Evolutionary conservation across 2,888 invertebrate species (phyloP).

Genomic region (Ptychoptera contaminata): DNA sequence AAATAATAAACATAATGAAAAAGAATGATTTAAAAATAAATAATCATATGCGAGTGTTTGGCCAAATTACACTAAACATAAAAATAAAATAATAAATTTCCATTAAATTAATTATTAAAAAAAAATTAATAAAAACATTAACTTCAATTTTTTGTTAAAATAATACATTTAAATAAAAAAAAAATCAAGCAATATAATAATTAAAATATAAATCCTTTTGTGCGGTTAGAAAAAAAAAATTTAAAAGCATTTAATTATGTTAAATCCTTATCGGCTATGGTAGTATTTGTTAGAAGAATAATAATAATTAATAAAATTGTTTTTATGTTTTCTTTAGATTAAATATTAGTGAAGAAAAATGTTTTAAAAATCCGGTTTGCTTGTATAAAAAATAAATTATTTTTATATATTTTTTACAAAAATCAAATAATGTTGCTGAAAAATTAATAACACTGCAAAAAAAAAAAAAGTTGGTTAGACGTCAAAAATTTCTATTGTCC

Average conservation of each 20-base stretch:
- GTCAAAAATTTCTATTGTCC: conserved; percentile 3
- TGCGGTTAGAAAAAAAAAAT: no score
- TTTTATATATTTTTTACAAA: neutral
- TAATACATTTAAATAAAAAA: neutral
- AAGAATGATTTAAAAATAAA: conserved; percentile 5
- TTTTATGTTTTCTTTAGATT: neutral
- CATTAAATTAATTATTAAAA: neutral
- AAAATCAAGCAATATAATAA: neutral
- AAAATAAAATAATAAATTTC: conserved; percentile 1
- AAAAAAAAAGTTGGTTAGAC: neutral
- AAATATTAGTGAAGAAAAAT: neutral
- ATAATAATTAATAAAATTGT: no score
- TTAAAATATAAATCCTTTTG: neutral
- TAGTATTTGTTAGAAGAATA: no score
- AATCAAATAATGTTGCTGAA: neutral
- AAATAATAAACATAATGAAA: neutral
- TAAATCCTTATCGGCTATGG: no score
- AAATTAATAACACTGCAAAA: neutral
- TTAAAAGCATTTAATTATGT: no score
- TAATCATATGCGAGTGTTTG: conserved; percentile 13
- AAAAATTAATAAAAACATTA: no score
- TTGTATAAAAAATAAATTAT: no score
- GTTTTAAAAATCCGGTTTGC: neutral
- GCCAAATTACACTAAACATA: conserved; percentile 12
- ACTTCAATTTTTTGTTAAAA: no score